These are phyloP conservation scores for Heliangelus exortis DNA, from an alignment of 2,797 vertebrate genomes.

Conservation along the genomic window DNA sequence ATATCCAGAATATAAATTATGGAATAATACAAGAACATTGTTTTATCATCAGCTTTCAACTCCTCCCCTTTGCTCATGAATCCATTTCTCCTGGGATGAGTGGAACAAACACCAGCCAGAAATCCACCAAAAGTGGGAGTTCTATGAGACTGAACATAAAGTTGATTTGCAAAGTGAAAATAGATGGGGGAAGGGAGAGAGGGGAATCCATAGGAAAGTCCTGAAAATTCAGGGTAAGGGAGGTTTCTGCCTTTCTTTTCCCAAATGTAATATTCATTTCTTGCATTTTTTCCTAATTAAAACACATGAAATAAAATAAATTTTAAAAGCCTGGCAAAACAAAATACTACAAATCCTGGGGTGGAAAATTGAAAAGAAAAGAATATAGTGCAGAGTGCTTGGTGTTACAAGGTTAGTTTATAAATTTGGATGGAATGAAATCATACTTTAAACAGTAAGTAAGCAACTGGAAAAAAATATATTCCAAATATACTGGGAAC, in stretches of 20 bases:
- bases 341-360: background rate
- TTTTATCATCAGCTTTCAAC: background rate
- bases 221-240: background rate
- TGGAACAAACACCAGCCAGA: background rate
- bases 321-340: background rate
- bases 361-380: conserved; percentile 2
- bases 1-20: background rate
- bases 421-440: background rate
- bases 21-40: background rate
- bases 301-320: background rate
- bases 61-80: conserved; percentile 22
- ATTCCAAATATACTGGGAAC: background rate
- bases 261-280: background rate
- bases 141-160: background rate
- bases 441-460: background rate
- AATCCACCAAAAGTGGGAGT: background rate
- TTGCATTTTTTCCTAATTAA: background rate
- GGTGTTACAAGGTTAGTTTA: background rate
- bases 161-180: background rate
- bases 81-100: background rate
- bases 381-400: background rate
- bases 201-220: background rate
- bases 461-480: background rate
- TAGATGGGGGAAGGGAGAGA: background rate
- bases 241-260: background rate